Evolutionary conservation across 2,888 invertebrate genomes (phyloP).

Genomic region (Leptopilina myrica): DNA sequence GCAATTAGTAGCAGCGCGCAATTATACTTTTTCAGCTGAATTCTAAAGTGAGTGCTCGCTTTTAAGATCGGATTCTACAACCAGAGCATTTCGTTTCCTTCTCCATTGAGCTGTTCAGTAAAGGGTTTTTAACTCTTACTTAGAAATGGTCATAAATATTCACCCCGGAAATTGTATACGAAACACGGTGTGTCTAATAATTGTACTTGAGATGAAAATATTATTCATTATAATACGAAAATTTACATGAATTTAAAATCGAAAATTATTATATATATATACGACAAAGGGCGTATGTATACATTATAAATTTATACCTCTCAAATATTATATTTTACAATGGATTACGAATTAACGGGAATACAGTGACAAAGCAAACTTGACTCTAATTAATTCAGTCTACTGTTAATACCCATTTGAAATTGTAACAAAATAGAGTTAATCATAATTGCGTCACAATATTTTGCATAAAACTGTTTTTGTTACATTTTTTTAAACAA

Average conservation of each 20-base stretch:
- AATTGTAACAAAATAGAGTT: too few relatives aligned
- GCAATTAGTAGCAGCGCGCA: conserved; percentile 40
- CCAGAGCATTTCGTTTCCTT: conserved; percentile 21
- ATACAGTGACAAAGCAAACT: too few relatives aligned
- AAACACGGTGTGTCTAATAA: conserved; percentile 14
- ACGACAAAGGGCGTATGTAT: too few relatives aligned
- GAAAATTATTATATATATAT: background rate
- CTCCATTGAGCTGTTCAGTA: conserved; percentile 5
- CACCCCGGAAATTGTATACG: background rate
- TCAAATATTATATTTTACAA: too few relatives aligned
- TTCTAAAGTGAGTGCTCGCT: conserved; percentile 30
- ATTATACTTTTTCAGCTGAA: conserved; percentile 32
- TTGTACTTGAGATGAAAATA: background rate
- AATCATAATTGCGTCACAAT: too few relatives aligned
- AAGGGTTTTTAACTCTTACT: conserved; percentile 18
- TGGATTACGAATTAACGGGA: too few relatives aligned
- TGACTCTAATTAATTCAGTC: too few relatives aligned
- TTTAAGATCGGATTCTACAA: conserved; percentile 31
- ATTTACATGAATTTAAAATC: conserved; percentile 10
- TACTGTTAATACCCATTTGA: too few relatives aligned
- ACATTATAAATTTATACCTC: too few relatives aligned
- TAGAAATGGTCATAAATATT: conserved; percentile 23
- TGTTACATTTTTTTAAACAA: too few relatives aligned
- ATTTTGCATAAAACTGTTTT: too few relatives aligned
- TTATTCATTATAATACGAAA: background rate